Base-by-base conservation (phyloP, 2,797 vertebrate genomes). In the Micropoecilia bifurca region DNA sequence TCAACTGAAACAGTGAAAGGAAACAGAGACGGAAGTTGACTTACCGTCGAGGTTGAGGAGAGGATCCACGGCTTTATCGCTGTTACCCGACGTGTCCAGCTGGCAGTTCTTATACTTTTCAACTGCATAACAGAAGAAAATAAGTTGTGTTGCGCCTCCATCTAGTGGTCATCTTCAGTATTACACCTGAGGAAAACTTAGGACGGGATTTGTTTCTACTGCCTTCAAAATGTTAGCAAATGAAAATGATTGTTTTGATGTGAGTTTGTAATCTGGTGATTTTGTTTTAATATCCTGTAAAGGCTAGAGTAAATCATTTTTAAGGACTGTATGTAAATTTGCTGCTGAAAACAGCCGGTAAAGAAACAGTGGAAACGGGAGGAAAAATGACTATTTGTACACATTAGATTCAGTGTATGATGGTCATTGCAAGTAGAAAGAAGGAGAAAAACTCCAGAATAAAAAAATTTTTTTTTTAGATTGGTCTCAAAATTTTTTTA, bases 41-140 rank as follows among this genome's bases (percentile, higher is more conserved):
- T 96, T 90, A 99, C 99, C 96, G 87, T 99, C 98, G 53, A 99
- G 93, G 90, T 99, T 98, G 79, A 99, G 92, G 74, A 99, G 94
- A 0, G 98, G 98, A 78, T 99, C 98, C 1, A 91, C 89, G 0
- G 95, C 94, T 89, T 97, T 98, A 14, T 95, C 93, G 30, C 94
- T 87, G 45, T 95, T 96, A 73, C 94, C 95, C 50, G 94, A 59
- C 43, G 94, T 91, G 39, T 95, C 94, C 36, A 96, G 94, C 73
- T 90, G 95, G 73, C 96, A 96, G 80, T 97, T 96, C 94, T 96
- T 97, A 43, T 99, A 99, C 63, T 99, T 99, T 10, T 98, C 97
- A 93, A 98, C 99, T 99, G 91, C 10, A 28, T 39, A 16, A 74
- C 9, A 43, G n/a, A 39, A 59, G 0, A 39, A 4, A 50, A 28